Conservation (phyloP, 2,797 vertebrate species). For the Acomys russatus region DNA sequence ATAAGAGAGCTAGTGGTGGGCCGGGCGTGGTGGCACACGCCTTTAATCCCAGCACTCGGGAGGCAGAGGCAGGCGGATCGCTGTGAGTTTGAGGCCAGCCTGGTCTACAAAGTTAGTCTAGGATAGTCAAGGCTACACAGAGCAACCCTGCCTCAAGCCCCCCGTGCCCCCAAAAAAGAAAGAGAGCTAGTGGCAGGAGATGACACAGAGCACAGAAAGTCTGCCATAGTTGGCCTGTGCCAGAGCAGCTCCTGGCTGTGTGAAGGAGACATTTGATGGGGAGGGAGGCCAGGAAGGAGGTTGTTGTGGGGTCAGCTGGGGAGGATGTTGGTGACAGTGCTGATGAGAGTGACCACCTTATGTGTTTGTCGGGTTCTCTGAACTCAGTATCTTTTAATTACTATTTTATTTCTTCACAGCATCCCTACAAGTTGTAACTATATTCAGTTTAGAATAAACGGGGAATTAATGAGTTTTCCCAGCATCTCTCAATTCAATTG, state of each 20-base stretch:
- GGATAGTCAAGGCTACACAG: no score
- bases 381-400: conserved; percentile 1
- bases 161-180: background rate
- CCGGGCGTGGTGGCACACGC: no score
- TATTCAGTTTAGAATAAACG: conserved; percentile 12
- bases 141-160: no score
- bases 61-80: no score
- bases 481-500: background rate
- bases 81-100: no score
- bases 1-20: background rate
- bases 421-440: background rate
- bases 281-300: background rate
- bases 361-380: background rate
- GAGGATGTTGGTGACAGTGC: no score
- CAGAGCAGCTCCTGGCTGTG: background rate
- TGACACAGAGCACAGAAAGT: no score
- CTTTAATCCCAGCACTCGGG: no score
- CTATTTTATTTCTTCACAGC: background rate
- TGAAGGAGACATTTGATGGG: background rate
- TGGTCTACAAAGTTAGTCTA: no score
- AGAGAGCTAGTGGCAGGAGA: background rate
- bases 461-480: background rate
- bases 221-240: background rate
- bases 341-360: background rate
- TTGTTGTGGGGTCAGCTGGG: background rate